These are phyloP conservation scores for Sebastes nivosus DNA, from an alignment of 2,797 vertebrate species.

Conservation along the genomic window DNA sequence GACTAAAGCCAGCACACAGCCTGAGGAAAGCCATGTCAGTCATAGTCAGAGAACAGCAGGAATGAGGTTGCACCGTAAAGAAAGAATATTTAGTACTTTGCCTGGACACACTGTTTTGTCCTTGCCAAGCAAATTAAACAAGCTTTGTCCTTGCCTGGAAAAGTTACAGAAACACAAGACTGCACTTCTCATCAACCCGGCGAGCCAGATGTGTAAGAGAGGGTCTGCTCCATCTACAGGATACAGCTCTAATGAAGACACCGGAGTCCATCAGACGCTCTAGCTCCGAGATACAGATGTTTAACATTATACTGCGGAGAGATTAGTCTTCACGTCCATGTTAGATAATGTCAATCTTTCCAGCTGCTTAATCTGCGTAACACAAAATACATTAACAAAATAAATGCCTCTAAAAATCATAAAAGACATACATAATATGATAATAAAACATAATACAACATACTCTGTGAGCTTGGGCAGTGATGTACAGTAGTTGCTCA, in stretches of 20 bases:
- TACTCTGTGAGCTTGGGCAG: neutral
- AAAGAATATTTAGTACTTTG: slow-evolving; percentile 38
- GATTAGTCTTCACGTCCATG: slow-evolving; percentile 6
- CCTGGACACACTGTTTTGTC: slow-evolving; percentile 58
- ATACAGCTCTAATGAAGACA: slow-evolving; percentile 50
- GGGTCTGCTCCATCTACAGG: slow-evolving; percentile 37
- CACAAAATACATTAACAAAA: slow-evolving; percentile 8
- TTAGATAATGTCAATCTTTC: neutral
- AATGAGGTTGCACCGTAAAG: slow-evolving; percentile 54
- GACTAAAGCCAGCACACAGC: slow-evolving; percentile 42
- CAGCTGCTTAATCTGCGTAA: neutral
- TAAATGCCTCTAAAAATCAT: neutral
- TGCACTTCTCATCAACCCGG: slow-evolving; percentile 59
- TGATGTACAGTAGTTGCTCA: slow-evolving; percentile 3
- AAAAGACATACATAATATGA: neutral
- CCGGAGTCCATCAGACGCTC: slow-evolving; percentile 29
- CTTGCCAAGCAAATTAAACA: slow-evolving; percentile 74
- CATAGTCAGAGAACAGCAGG: slow-evolving; percentile 46
- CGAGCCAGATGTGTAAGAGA: slow-evolving; percentile 62
- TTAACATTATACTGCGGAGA: slow-evolving; percentile 27
- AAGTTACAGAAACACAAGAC: slow-evolving; percentile 57
- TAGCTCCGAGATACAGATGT: slow-evolving; percentile 45
- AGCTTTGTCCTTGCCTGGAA: slow-evolving; percentile 66
- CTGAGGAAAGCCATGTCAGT: slow-evolving; percentile 65
- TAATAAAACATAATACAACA: too few species aligned